Base-by-base conservation (phyloP, 2,113 vertebrate genomes). In the Cygnus atratus region DNA sequence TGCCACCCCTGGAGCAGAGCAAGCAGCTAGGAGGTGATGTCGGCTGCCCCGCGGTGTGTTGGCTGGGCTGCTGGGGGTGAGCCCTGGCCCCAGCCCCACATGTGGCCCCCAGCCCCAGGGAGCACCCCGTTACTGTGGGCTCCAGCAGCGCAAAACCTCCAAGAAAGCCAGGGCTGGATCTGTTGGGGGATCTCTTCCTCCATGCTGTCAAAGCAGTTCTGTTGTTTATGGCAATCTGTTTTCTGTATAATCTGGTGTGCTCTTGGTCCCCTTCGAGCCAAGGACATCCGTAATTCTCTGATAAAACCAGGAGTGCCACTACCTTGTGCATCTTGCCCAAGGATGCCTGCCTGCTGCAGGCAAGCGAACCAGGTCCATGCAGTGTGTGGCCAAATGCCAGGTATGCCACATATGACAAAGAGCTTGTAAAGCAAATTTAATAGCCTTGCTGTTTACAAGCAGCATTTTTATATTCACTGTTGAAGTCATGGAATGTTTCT, bases 21-120 rank as follows among this genome's bases (percentile, higher is more conserved):
- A 20, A 6, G 17, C 0, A 12, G 4, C 3, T 1, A 35, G 4
- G 3, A n/a, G 33, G 25, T 25, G 63, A 35, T 0, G 3, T 55
- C 0, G 1, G 58, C 65, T 3, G 7, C 1, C 5, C 55, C 1
- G 2, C 1, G 18, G 55, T n/a, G 28, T 6, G 7, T 17, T 11
- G 14, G 14, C 50, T 21, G 31, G 62, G 66, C 57, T n/a, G 61
- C 39, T 52, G 3, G 72, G 24, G 29, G 8, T 19, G 13, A 7
- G 44, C 26, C 3, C 12, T 10, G 10, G 39, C 39, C 43, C 43
- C 43, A 44, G 43, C 43, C 43, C 43, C 43, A 18, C 43, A 17
- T 8, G 43, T 44, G 43, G 28, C 6, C 35, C 55, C 33, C 26
- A 10, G 29, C 4, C 1, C 22, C 16, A 8, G 10, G 48, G 24